phyloP scores from a whole-genome alignment of 1,140 invertebrate genomes.

The Platyura marginata region DNA sequence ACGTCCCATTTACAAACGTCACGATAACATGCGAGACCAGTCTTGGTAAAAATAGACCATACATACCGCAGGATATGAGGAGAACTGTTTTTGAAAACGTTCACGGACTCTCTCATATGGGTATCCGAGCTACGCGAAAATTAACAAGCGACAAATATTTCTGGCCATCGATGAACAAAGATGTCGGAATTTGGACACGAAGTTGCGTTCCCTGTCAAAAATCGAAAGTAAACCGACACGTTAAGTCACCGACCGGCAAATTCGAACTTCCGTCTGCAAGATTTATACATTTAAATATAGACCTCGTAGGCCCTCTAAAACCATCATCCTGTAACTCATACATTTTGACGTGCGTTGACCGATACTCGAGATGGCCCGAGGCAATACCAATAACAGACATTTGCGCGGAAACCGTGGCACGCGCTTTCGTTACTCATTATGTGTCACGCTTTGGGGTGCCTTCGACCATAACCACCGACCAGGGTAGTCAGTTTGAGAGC shows the following conservation, averaged over 20 bases:
- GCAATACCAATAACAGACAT: conserved; percentile 19
- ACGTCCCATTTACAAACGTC: too few species aligned
- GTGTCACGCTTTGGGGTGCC: conserved; percentile 14
- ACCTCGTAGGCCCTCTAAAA: conserved; percentile 28
- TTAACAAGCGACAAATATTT: too few species aligned
- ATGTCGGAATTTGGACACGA: conserved; percentile 5
- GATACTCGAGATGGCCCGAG: too few species aligned
- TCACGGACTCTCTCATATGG: too few species aligned
- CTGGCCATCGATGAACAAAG: conserved; percentile 6
- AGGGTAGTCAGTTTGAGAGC: conserved; percentile 15
- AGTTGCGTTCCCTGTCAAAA: conserved; percentile 8
- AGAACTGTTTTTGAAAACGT: too few species aligned
- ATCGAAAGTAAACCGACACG: conserved; percentile 9
- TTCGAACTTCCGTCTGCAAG: conserved; percentile 7
- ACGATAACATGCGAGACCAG: too few species aligned
- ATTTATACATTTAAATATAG: conserved; percentile 27
- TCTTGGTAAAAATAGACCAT: too few species aligned
- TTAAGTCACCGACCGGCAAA: conserved; percentile 7
- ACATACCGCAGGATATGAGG: too few species aligned
- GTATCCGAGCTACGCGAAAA: too few species aligned
- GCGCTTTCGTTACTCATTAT: conserved; percentile 12
- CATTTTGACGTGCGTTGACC: too few species aligned
- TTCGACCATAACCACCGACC: conserved; percentile 11
- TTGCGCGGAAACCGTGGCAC: conserved; percentile 10
- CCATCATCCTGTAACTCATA: conserved; percentile 14